phyloP scores from a whole-genome alignment of 1,140 invertebrate species.

The Brachionus manjavacas region DNA sequence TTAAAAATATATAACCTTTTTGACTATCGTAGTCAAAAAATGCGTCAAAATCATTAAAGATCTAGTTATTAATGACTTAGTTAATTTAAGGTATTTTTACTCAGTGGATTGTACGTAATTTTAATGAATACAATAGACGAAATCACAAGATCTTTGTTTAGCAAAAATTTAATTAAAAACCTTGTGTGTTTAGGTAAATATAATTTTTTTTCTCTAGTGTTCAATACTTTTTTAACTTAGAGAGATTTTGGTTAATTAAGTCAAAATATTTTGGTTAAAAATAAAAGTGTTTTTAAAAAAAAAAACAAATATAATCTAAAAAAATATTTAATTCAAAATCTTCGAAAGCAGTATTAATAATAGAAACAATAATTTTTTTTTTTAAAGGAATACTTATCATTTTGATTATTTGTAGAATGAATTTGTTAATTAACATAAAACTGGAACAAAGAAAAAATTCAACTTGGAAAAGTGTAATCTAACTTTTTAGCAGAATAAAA shows the following conservation, averaged over 20 bases:
- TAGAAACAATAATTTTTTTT: not conserved
- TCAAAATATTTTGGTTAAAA: no score
- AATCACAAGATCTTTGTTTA: not conserved
- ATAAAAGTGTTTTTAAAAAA: no score
- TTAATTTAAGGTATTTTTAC: constrained; percentile 21
- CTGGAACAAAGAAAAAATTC: not conserved
- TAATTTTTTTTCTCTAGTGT: not conserved
- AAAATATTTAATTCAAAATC: not conserved
- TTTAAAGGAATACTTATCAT: not conserved
- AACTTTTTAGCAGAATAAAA: no score
- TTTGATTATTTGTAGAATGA: not conserved
- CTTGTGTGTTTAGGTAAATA: constrained; percentile 12
- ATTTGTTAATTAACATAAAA: not conserved
- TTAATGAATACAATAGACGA: not conserved
- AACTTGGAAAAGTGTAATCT: not conserved
- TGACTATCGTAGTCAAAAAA: not conserved
- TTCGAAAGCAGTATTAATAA: not conserved
- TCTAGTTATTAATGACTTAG: not conserved
- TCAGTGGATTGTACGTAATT: not conserved
- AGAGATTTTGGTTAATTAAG: not conserved
- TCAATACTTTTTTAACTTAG: not conserved
- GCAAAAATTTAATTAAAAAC: constrained; percentile 9
- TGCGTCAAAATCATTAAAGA: not conserved
- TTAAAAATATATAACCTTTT: not conserved
- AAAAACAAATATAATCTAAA: not conserved